A percentile compares a stretch with the other conserved stretches of the same genome.
Evolutionary conservation across 2,888 invertebrate genomes (phyloP).

Genomic region (Latrodectus elegans): DNA sequence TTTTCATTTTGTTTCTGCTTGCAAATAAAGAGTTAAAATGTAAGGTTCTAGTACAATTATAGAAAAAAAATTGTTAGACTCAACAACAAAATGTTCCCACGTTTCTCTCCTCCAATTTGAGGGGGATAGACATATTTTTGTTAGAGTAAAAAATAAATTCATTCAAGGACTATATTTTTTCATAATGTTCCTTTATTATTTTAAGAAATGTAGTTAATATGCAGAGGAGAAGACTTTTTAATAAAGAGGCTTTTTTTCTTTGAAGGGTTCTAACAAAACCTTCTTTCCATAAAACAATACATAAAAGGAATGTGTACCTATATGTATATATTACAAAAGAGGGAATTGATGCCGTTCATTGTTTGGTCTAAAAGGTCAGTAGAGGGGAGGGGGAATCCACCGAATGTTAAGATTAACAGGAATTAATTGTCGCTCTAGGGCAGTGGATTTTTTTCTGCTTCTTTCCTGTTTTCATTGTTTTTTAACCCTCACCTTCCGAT

Average conservation of each 20-base stretch:
- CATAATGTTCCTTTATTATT: conserved; percentile 15
- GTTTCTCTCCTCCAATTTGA: too few species aligned
- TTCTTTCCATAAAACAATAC: conserved; percentile 50
- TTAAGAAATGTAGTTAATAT: conserved; percentile 16
- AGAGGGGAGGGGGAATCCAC: conserved; percentile 21
- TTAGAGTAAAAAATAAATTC: conserved; percentile 4
- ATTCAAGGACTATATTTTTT: conserved; percentile 37
- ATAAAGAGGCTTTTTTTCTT: conserved; percentile 50
- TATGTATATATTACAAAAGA: conserved; percentile 48
- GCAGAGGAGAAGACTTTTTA: conserved; percentile 25
- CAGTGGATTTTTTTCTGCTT: conserved; percentile 51
- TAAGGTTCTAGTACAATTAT: too few species aligned
- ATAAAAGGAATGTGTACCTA: conserved; percentile 23
- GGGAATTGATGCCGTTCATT: conserved; percentile 52
- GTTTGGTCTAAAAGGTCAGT: conserved; percentile 34
- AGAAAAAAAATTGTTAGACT: too few species aligned
- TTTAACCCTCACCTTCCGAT: conserved; percentile 47
- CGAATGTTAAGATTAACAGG: conserved; percentile 68
- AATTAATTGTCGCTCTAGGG: conserved; percentile 68
- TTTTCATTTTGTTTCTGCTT: too few species aligned
- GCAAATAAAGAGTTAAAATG: too few species aligned
- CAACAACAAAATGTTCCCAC: too few species aligned
- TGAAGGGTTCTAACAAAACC: conserved; percentile 40
- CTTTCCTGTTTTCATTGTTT: conserved; percentile 55
- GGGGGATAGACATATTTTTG: background rate